Base-by-base conservation (phyloP, 2,113 vertebrate species). In the Peromyscus leucopus region DNA sequence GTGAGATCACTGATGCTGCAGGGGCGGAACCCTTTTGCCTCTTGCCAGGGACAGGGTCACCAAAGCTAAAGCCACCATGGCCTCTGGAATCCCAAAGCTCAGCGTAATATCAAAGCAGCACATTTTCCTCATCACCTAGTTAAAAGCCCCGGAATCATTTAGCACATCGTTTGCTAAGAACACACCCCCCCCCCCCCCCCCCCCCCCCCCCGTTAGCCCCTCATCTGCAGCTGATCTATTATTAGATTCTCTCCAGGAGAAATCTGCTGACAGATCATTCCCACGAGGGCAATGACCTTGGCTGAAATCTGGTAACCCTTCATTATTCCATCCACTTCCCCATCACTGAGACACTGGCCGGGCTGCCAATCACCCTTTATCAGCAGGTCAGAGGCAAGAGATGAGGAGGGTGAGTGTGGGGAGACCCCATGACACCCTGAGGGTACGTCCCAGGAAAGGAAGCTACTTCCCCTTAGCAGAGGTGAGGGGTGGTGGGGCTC, bases 381-480 rank as follows among this genome's bases (percentile, higher is more conserved):
- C 72, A 76, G 89, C 46, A 48, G 65, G 72, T 63, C 90, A 92
- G 92, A 82, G 80, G 80, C 42, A 31, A 76, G 63, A 2, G 51
- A 67, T 61, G 67, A 19, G n/a, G 1, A 26, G 39, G 72, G 39
- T 9, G 1, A 42, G 11, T 31, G 12, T 48, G 2, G 39, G 55
- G 46, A 22, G n/a, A 59, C 28, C 31, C 36, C 15, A 36, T 12
- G 96, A 84, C 55, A 57, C n/a, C 42, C 42, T 33, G 63, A 7
- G 57, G 3, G 2, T 26, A 12, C 15, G 80, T 61, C 78, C 39
- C 26, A 65, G 93, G 31, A 13, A 91, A 57, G 22, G 33, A 83
- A 63, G 65, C 46, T 28, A 79, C 48, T 55, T 82, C 79, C 55
- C 2, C 48, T 2, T 6, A 22, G 65, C 51, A 51, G n/a, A 19